These are phyloP conservation scores for Synergus umbraculus DNA, from an alignment of 2,888 invertebrate species.

Conservation along the genomic window DNA sequence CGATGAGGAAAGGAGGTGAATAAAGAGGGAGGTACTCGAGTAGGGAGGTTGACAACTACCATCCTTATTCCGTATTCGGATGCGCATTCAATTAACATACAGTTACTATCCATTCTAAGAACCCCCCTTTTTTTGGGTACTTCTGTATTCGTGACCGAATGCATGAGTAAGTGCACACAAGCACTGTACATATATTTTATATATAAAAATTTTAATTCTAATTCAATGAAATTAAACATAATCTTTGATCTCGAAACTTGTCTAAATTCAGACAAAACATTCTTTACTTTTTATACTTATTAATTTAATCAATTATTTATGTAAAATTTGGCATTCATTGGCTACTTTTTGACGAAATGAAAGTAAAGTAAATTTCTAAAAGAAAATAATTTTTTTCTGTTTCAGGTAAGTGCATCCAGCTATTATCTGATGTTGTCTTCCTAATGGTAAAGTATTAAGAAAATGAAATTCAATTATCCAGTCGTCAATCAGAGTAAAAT, in stretches of 20 bases:
- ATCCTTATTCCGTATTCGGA: slow-evolving; percentile 74
- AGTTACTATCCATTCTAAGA: slow-evolving; percentile 68
- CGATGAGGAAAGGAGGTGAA: slow-evolving; percentile 56
- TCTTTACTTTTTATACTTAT: too few relatives aligned
- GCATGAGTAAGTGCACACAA: slow-evolving; percentile 52
- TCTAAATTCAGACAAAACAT: too few relatives aligned
- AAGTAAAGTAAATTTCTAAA: background rate
- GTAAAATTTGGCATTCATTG: too few relatives aligned
- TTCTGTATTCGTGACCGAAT: slow-evolving; percentile 45
- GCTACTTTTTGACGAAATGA: too few relatives aligned
- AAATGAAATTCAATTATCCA: slow-evolving; percentile 40
- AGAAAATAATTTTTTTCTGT: slow-evolving; percentile 42
- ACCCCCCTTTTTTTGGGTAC: slow-evolving; percentile 58
- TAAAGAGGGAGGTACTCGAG: slow-evolving; percentile 48
- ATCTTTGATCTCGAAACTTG: slow-evolving; percentile 61
- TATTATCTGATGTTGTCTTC: background rate
- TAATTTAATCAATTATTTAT: too few relatives aligned
- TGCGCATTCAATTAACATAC: slow-evolving; percentile 74
- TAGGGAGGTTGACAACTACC: slow-evolving; percentile 61
- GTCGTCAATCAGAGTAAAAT: background rate
- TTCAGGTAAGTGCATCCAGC: slow-evolving; percentile 53
- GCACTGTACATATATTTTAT: slow-evolving; percentile 64
- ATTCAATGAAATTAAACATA: slow-evolving; percentile 63
- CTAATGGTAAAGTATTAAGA: background rate
- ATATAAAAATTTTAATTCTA: slow-evolving; percentile 63